Evolutionary conservation across 1,140 invertebrate genomes (phyloP), one percentile per base, ranked within the genome.

Genomic region (Aradophagus sp.): DNA sequence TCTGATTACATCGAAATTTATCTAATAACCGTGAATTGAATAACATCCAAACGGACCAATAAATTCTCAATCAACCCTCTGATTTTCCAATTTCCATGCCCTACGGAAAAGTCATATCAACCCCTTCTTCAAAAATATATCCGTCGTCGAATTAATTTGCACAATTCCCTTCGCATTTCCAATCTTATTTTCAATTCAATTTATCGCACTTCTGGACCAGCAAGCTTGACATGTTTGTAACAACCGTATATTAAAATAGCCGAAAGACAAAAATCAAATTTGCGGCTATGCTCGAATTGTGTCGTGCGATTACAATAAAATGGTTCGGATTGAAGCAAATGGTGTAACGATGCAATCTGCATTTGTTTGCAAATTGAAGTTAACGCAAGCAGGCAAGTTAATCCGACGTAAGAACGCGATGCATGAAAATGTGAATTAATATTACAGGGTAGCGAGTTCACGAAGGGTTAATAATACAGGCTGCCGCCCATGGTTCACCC

Each of bases 391-490:
- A 44, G 17, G 27, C 47, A 20, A 34, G 23, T 29, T 44, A 34
- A 59, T 58, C 29, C 55, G 16, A 58, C 15, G 44, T 52, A 44
- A 59, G 59, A 53, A 52, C 52, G 27, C 34, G 44, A 42, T 35
- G 42, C 45, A 67, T 47, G 53, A 36, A 66, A 62, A 62, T 66
- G 19, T 62, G 50, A 72, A 73, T 63, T 67, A 63, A 73, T 68
- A 63, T 34, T 48, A 20, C 41, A 59, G 69, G 58, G 52, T 48
- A 38, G 61, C 31, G 47, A 58, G 62, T 66, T 68, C 58, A 58
- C 52, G 70, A 39, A 73, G 70, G 70, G 70, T 73, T 73, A 73
- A 73, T 67, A 73, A 73, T 73, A 68, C 44, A 67, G 44, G 17
- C 50, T 44, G 38, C 62, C 62, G 69, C 48, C 50, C 38, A 42